phyloP scores from a whole-genome alignment of 2,113 vertebrate genomes.

The Synodontis membranacea region DNA sequence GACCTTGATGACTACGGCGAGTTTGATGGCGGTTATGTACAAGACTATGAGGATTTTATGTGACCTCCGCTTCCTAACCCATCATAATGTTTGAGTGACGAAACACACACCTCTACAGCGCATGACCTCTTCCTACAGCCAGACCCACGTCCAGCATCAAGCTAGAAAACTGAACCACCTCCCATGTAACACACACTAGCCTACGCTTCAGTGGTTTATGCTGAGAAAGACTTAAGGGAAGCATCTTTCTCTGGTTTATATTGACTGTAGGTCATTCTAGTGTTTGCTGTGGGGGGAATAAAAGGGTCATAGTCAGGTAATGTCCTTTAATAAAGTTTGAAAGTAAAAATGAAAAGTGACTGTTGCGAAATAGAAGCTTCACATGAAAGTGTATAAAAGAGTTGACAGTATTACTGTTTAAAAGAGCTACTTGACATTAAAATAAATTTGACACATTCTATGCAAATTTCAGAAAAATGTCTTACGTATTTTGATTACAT shows the following conservation, averaged over 20 bases:
- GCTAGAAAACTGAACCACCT: slow-evolving; percentile 45
- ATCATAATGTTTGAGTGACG: slow-evolving; percentile 29
- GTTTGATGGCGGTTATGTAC: slow-evolving; percentile 81
- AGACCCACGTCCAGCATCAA: slow-evolving; percentile 41
- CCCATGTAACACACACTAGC: slow-evolving; percentile 39
- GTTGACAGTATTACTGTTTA: slow-evolving; percentile 45
- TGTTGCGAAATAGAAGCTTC: slow-evolving; percentile 30
- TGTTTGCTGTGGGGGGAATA: slow-evolving; percentile 28
- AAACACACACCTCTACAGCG: slow-evolving; percentile 42
- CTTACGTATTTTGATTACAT: slow-evolving; percentile 34
- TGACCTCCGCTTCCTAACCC: slow-evolving; percentile 66
- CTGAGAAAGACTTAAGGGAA: slow-evolving; percentile 26
- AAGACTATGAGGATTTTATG: slow-evolving; percentile 92
- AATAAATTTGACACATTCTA: slow-evolving; percentile 52
- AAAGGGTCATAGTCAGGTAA: slow-evolving; percentile 9
- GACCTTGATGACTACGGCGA: slow-evolving; percentile 85
- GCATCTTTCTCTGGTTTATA: slow-evolving; percentile 28
- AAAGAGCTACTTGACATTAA: slow-evolving; percentile 36
- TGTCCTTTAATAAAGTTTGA: not conserved
- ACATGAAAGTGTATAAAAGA: slow-evolving; percentile 23
- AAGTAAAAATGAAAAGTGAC: slow-evolving; percentile 15
- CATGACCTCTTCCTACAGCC: slow-evolving; percentile 49
- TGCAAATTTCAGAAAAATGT: slow-evolving; percentile 50
- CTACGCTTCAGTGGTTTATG: slow-evolving; percentile 39
- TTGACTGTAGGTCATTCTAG: slow-evolving; percentile 20